Conservation (phyloP, 1,140 invertebrate species). For the Platorchestia sp. region DNA sequence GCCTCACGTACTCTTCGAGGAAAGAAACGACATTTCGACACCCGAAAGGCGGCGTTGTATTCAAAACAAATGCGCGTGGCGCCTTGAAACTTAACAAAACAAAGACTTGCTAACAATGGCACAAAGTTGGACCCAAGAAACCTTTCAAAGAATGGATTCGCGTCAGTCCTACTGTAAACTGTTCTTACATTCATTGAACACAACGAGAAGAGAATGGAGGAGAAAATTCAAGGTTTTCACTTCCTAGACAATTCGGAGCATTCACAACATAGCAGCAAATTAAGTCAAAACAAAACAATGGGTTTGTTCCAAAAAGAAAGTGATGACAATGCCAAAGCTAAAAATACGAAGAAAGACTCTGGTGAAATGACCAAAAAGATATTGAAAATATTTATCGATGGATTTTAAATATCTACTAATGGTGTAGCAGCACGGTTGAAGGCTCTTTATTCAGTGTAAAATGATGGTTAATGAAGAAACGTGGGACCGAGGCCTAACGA, state of each 20-base stretch:
- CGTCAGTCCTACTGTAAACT: neutral
- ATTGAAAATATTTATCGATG: neutral
- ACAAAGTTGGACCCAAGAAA: neutral
- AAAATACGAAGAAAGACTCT: no score
- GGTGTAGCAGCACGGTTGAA: neutral
- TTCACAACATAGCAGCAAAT: neutral
- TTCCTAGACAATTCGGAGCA: neutral
- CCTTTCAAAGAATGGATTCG: neutral
- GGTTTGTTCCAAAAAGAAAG: neutral
- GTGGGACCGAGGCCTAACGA: neutral
- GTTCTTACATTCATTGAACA: neutral
- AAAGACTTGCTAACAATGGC: neutral
- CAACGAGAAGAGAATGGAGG: neutral
- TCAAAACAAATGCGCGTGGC: neutral
- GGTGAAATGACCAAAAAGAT: no score
- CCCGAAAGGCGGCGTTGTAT: neutral
- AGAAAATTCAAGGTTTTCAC: neutral
- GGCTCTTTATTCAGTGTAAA: neutral
- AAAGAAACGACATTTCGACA: neutral
- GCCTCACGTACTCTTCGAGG: neutral
- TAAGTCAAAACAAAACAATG: neutral
- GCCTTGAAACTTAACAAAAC: conserved; percentile 18
- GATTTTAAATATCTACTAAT: neutral
- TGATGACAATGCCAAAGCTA: neutral
- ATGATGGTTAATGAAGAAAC: neutral